phyloP scores from a whole-genome alignment of 2,797 vertebrate species.

The Mus spretus region DNA sequence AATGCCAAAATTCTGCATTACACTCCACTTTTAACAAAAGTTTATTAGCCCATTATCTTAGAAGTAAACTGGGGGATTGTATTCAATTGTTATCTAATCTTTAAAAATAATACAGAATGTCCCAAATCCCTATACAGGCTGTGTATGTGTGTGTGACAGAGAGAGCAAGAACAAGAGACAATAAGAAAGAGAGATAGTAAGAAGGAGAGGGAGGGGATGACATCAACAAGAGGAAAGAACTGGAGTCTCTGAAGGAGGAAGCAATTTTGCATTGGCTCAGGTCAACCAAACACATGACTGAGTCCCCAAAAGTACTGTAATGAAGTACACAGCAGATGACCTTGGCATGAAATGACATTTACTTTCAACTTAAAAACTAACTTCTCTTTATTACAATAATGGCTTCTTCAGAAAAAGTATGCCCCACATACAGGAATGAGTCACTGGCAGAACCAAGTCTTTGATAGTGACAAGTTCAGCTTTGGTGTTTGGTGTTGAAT shows the following conservation, averaged over 20 bases:
- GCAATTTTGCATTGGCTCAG: neutral
- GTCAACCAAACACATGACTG: neutral
- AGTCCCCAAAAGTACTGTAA: neutral
- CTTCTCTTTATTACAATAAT: constrained; percentile 43
- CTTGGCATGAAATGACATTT: neutral
- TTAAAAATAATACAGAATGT: constrained; percentile 13
- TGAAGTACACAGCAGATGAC: neutral
- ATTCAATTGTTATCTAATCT: constrained; percentile 31
- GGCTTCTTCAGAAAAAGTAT: neutral
- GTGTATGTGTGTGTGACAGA: neutral
- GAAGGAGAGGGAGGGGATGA: neutral
- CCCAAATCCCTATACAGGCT: neutral
- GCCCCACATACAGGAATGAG: neutral
- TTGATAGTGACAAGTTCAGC: neutral
- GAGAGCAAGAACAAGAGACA: neutral
- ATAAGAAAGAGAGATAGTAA: neutral
- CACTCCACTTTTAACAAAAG: neutral
- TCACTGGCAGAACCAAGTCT: neutral
- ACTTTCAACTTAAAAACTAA: constrained; percentile 55
- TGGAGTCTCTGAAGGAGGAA: neutral
- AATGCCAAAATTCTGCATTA: neutral
- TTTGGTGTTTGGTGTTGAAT: constrained; percentile 38
- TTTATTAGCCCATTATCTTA: constrained; percentile 54
- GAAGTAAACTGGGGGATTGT: neutral
- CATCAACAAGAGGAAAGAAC: neutral